Conservation (phyloP, 2,113 vertebrate genomes). For the Corvus moneduloides region DNA sequence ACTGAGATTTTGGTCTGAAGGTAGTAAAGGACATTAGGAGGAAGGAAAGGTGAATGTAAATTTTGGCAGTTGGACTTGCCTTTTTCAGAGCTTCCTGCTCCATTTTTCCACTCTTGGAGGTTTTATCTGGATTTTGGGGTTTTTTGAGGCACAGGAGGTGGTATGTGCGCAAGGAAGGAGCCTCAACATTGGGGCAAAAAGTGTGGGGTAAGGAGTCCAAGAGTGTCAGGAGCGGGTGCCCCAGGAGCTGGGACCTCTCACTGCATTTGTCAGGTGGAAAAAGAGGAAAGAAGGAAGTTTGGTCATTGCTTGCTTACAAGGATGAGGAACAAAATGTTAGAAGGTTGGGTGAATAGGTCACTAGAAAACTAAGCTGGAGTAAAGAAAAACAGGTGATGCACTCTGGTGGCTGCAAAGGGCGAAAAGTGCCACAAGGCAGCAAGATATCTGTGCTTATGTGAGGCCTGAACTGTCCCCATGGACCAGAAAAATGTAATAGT, state of each 20-base stretch:
- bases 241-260: background rate
- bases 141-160: background rate
- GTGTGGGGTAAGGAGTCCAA: background rate
- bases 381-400: background rate
- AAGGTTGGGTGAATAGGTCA: background rate
- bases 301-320: background rate
- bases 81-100: background rate
- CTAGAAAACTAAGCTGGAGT: background rate
- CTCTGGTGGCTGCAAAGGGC: background rate
- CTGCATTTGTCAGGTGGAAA: background rate
- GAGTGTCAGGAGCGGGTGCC: background rate
- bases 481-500: background rate
- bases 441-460: background rate
- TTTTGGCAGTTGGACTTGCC: background rate
- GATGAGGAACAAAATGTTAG: background rate
- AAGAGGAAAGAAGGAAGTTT: background rate
- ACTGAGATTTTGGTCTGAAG: background rate
- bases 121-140: background rate
- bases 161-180: background rate
- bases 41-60: background rate
- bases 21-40: background rate
- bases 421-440: background rate
- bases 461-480: background rate
- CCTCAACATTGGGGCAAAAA: background rate
- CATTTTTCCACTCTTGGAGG: background rate